Percentiles rank a stretch among this genome's conserved stretches.
phyloP scores from a whole-genome alignment of 2,888 invertebrate species.

The Torymus tubicola region DNA sequence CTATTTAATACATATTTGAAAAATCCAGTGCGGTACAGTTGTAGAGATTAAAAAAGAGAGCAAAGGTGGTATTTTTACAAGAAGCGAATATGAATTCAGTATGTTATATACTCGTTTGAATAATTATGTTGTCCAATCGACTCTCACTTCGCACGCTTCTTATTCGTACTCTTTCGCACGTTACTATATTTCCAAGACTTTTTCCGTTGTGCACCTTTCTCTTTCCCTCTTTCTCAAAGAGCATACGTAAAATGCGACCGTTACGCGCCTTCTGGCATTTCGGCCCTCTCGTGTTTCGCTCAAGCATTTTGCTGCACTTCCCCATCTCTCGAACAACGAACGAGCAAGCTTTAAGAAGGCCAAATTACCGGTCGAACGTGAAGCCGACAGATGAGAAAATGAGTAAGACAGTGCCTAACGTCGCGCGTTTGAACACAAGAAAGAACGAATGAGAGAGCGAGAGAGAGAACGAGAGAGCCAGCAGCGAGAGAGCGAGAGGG shows the following conservation, averaged over 20 bases:
- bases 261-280: slow-evolving; percentile 29
- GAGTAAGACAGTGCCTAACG: too few relatives aligned
- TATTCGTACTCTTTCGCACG: not conserved
- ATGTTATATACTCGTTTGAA: too few relatives aligned
- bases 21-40: too few relatives aligned
- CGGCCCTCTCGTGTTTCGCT: not conserved
- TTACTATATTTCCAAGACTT: not conserved
- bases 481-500: slow-evolving; percentile 7
- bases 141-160: not conserved
- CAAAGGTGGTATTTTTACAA: too few relatives aligned
- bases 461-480: slow-evolving; percentile 8
- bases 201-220: not conserved
- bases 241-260: slow-evolving; percentile 28
- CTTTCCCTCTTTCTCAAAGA: not conserved
- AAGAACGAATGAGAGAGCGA: not conserved
- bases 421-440: too few relatives aligned
- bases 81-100: too few relatives aligned
- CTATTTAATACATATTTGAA: too few relatives aligned
- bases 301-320: not conserved
- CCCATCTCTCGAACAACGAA: slow-evolving; percentile 4
- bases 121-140: too few relatives aligned
- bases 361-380: slow-evolving; percentile 34
- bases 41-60: too few relatives aligned
- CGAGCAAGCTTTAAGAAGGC: slow-evolving; percentile 39
- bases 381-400: not conserved